phyloP scores from a whole-genome alignment of 2,797 vertebrate genomes.

The Fratercula arctica region DNA sequence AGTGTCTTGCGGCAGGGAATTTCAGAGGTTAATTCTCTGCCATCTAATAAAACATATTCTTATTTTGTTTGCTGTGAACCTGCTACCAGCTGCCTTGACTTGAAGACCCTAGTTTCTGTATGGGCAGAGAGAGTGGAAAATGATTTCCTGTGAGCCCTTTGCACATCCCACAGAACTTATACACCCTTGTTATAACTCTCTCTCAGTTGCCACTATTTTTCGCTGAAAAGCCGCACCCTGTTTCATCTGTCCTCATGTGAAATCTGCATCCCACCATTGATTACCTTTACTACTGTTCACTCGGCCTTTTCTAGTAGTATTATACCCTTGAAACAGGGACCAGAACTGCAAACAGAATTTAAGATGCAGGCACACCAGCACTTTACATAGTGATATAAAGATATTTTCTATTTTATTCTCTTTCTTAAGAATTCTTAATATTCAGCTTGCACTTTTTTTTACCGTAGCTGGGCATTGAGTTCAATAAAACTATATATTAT shows the following conservation, averaged over 20 bases:
- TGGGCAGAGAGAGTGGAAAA: neutral
- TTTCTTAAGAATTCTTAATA: neutral
- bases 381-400: neutral
- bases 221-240: neutral
- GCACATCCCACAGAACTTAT: neutral
- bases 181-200: neutral
- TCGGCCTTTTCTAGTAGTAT: neutral
- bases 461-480: neutral
- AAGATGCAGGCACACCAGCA: neutral
- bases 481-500: neutral
- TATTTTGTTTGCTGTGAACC: neutral
- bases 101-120: neutral
- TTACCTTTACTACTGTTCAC: neutral
- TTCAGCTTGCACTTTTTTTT: neutral
- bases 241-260: neutral
- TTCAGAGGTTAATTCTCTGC: neutral
- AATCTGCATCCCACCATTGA: neutral
- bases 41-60: accelerated
- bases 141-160: neutral
- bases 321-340: neutral
- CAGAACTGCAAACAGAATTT: neutral
- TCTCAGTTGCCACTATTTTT: neutral
- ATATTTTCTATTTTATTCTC: neutral
- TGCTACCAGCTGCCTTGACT: neutral
- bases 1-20: neutral